Evolutionary conservation across 2,113 vertebrate genomes (phyloP).

Genomic region (Bungarus multicinctus): DNA sequence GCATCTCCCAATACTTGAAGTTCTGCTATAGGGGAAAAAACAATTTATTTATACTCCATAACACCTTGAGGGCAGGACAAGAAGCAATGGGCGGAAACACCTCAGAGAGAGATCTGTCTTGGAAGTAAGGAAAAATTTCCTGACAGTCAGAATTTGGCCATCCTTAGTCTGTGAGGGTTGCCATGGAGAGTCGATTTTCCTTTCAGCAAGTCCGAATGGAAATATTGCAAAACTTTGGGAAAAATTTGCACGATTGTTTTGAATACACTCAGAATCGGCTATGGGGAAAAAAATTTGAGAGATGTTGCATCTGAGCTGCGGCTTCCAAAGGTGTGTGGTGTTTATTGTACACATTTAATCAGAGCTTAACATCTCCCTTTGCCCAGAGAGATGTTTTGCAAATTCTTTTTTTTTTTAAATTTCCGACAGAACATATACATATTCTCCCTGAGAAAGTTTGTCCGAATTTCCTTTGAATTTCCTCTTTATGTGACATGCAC

Average conservation of each 20-base stretch:
- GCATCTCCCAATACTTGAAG: too few relatives aligned
- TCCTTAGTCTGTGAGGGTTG: too few relatives aligned
- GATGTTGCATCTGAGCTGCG: not conserved
- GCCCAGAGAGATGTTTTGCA: not conserved
- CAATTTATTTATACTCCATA: too few relatives aligned
- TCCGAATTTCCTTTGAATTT: not conserved
- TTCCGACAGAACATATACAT: not conserved
- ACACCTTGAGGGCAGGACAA: too few relatives aligned
- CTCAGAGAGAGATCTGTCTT: too few relatives aligned
- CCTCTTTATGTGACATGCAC: not conserved
- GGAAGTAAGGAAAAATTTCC: too few relatives aligned
- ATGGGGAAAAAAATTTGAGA: not conserved
- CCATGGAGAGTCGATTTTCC: too few relatives aligned
- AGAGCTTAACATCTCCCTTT: not conserved
- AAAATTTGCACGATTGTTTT: not conserved
- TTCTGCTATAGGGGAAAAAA: too few relatives aligned
- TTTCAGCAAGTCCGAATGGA: not conserved
- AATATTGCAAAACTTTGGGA: not conserved
- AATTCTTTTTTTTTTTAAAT: not conserved
- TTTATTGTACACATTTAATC: not conserved
- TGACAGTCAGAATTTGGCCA: too few relatives aligned
- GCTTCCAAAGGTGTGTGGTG: not conserved
- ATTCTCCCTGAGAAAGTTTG: not conserved
- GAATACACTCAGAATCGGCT: not conserved
- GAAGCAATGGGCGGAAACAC: too few relatives aligned